Base-by-base conservation (phyloP, 2,888 invertebrate species). In the Heteromurus nitidus region DNA sequence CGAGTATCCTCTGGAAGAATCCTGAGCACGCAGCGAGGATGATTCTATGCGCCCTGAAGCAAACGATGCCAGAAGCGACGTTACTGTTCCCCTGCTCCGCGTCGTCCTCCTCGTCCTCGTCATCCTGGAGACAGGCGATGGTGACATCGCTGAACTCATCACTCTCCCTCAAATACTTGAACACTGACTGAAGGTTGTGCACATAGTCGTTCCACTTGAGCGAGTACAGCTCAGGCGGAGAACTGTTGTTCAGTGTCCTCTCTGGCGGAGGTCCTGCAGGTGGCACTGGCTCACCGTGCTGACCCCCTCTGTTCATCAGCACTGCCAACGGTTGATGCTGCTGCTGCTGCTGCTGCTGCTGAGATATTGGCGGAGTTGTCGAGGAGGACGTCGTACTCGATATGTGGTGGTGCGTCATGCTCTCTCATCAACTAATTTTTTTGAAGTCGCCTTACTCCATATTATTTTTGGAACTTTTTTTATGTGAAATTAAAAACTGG, bases 71-170 rank as follows among this genome's bases (percentile, higher is more conserved):
- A 30, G 88, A 88, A 82, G 89, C 88, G 24, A 88, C 88, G 82
- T 88, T 88, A 36, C 88, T 86, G 70, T 88, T 88, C 47, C 86
- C 86, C 64, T 87, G 82, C 67, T 47, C 67, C 2, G 22, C 11
- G 26, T 20, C 9, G 26, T 24, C 13, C 3, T 16, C 1, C 13
- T 58, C 30, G 16, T 31, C 24, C 20, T 18, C 30, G 5, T 30
- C 64, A 13, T 65, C 74, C 1, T 30, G 26, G 20, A 55, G 20
- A 91, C 96, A 96, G 88, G 96, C 96, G 88, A 96, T 92, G 79
- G 96, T 96, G 88, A 96, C 96, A 90, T 96, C 96, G 82, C 96
- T 95, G 90, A 96, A 96, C 91, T 96, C 96, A 91, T 96, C 96
- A 90, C 95, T 95, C 89, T 96, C 96, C 84, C 95, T 92, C 88